A percentile compares a stretch with the other conserved stretches of the same genome.
These are phyloP conservation scores for Drosophila anceps DNA, from an alignment of 2,888 invertebrate genomes.

Conservation along the genomic window DNA sequence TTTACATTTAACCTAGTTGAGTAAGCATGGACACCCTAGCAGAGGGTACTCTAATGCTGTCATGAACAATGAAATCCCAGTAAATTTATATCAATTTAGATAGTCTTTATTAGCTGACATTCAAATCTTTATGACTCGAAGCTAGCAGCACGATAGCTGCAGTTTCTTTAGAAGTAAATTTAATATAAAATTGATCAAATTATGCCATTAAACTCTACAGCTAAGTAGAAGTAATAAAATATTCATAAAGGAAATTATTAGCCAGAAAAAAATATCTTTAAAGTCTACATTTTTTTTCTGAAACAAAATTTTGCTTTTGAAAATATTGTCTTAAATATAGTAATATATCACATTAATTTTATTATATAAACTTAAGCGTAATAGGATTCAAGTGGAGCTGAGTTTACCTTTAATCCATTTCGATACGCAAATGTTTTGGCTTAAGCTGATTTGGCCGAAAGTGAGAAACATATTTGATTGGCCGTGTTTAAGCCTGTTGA, in stretches of 20 bases:
- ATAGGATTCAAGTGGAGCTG: not conserved
- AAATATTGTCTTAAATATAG: too few species aligned
- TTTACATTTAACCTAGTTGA: slow-evolving; percentile 67
- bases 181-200: too few species aligned
- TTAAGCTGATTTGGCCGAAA: not conserved
- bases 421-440: not conserved
- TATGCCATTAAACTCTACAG: too few species aligned
- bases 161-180: too few species aligned
- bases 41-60: not conserved
- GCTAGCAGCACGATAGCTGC: too few species aligned
- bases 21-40: slow-evolving; percentile 8
- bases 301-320: too few species aligned
- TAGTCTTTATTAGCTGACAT: not conserved
- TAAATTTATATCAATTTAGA: not conserved
- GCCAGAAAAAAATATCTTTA: too few species aligned
- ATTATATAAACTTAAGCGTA: too few species aligned
- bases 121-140: not conserved
- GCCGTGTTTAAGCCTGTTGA: not conserved
- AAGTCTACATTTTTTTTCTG: too few species aligned
- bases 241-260: too few species aligned
- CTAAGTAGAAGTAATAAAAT: too few species aligned
- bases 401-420: not conserved
- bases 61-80: not conserved
- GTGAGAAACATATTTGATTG: not conserved
- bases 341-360: too few species aligned